A percentile compares a stretch with the other conserved stretches of the same genome.
Evolutionary conservation across 2,888 invertebrate genomes (phyloP).

Genomic region (Trisateles emortualis): DNA sequence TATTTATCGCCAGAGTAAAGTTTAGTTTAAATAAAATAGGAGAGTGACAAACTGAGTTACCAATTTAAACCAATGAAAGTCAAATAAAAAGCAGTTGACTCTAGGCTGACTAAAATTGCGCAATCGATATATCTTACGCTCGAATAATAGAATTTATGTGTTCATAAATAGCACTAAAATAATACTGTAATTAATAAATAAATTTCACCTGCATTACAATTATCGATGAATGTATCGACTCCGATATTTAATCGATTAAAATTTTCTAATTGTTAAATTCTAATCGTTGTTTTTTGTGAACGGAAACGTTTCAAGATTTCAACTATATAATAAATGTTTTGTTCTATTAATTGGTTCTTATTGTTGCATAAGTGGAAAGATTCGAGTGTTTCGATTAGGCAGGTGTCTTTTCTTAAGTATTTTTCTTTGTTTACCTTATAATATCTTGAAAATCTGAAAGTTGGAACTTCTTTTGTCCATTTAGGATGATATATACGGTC

Average conservation of each 20-base stretch:
- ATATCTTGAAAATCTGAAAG: constrained; percentile 8
- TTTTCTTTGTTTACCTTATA: neutral
- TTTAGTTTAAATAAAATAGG: no score
- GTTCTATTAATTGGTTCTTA: constrained; percentile 16
- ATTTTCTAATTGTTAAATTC: constrained; percentile 36
- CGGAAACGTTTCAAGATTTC: constrained; percentile 12
- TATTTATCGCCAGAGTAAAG: no score
- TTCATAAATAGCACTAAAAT: no score
- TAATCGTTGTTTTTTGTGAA: constrained; percentile 26
- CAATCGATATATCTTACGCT: no score
- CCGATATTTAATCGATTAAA: constrained; percentile 26
- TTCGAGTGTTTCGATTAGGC: neutral
- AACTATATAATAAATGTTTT: constrained; percentile 10
- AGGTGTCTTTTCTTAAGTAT: neutral
- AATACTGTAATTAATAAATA: neutral
- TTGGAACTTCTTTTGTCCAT: neutral
- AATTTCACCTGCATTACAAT: neutral
- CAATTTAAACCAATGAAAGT: no score
- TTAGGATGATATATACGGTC: neutral
- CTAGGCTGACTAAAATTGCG: no score
- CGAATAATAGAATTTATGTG: no score
- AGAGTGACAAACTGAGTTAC: no score
- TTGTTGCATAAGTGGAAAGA: constrained; percentile 20
- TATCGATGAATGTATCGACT: constrained; percentile 12
- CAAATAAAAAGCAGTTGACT: no score